These are phyloP conservation scores for Sycophila texana DNA, from an alignment of 2,888 invertebrate genomes.

Conservation along the genomic window DNA sequence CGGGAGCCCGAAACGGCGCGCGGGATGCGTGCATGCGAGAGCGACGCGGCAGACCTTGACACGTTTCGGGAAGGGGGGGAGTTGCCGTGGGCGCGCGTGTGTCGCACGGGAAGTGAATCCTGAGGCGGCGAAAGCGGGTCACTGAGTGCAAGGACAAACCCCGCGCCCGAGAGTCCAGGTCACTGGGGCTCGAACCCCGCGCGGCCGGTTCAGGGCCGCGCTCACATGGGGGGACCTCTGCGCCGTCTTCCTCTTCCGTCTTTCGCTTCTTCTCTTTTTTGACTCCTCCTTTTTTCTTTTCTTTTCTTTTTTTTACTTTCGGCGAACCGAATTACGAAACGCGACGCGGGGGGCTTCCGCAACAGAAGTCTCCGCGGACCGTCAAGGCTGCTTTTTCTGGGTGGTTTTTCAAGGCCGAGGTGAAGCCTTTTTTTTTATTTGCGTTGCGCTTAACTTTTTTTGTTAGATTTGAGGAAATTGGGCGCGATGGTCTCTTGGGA, in stretches of 20 bases:
- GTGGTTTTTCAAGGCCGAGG: conserved; percentile 29
- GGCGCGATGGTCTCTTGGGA: background rate
- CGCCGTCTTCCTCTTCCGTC: conserved; percentile 2
- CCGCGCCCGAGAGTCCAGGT: conserved; percentile 64
- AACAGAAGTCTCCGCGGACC: background rate
- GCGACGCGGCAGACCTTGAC: conserved; percentile 65
- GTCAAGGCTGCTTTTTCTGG: background rate
- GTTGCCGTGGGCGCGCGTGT: background rate
- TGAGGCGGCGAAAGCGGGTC: conserved; percentile 66
- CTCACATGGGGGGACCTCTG: background rate
- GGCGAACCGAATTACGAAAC: background rate
- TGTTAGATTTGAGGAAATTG: background rate
- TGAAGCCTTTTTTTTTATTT: background rate
- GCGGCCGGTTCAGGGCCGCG: conserved; percentile 63
- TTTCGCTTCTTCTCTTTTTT: conserved; percentile 14
- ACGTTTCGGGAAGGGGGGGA: conserved; percentile 60
- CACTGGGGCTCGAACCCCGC: conserved; percentile 63
- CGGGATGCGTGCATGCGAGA: background rate
- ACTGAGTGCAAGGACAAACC: conserved; percentile 70
- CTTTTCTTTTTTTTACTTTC: background rate
- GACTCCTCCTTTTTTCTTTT: background rate
- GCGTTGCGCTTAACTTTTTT: background rate
- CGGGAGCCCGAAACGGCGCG: conserved; percentile 6
- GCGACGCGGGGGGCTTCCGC: background rate
- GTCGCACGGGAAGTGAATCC: conserved; percentile 16